Conservation (phyloP, 2,113 vertebrate species). For the Patagioenas fasciata region DNA sequence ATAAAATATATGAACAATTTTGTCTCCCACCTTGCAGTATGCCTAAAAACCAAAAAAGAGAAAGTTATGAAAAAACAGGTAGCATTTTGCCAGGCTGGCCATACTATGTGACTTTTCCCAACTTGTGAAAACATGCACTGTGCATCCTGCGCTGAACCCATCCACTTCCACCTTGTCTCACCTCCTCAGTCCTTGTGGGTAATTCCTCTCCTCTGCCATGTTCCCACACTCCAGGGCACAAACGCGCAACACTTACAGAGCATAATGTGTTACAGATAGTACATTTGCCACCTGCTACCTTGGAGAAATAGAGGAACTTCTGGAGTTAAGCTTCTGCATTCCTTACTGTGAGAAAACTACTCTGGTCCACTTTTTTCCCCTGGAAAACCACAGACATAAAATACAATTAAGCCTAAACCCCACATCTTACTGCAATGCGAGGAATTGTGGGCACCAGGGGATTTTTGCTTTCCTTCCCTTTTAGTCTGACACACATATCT, state of each 20-base stretch:
- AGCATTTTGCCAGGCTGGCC: neutral
- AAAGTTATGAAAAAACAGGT: neutral
- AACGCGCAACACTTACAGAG: neutral
- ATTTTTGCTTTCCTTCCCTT: slow-evolving; percentile 11
- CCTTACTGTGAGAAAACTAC: neutral
- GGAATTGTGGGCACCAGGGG: neutral
- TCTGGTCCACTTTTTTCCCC: neutral
- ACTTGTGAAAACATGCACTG: neutral
- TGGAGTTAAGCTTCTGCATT: neutral
- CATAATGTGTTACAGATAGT: neutral
- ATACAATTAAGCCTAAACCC: neutral
- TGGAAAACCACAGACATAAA: neutral
- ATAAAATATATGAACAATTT: neutral
- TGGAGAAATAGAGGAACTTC: neutral
- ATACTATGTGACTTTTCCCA: neutral
- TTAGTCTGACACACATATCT: neutral
- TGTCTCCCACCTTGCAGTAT: neutral
- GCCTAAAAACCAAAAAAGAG: neutral
- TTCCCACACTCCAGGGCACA: neutral
- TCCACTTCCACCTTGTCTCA: neutral
- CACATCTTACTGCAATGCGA: neutral
- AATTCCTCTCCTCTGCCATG: neutral
- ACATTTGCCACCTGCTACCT: neutral
- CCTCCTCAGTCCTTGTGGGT: neutral
- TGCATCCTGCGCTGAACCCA: neutral